Evolutionary conservation across 1,140 invertebrate genomes (phyloP).

Genomic region (Telenomus remus): DNA sequence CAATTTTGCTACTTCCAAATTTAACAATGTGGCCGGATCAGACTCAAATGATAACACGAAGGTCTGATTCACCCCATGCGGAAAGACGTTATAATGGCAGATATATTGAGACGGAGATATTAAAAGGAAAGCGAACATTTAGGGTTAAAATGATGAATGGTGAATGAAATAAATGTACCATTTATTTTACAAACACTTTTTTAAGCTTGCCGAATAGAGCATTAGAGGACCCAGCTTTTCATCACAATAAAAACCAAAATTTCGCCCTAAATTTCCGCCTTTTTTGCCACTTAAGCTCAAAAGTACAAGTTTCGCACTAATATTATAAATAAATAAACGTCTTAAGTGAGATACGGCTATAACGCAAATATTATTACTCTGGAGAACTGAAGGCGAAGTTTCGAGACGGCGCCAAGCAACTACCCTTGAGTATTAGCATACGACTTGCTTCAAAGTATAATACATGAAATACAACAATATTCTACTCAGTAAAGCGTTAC

Average conservation of each 20-base stretch:
- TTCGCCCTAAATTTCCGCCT: background rate
- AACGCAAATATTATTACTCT: constrained; percentile 38
- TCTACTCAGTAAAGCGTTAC: constrained; percentile 1
- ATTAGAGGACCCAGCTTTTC: background rate
- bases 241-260: background rate
- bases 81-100: constrained; percentile 46
- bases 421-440: constrained; percentile 32
- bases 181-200: constrained; percentile 14
- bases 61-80: constrained; percentile 46
- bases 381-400: constrained; percentile 33
- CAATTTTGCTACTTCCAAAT: constrained; percentile 42
- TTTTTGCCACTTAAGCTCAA: background rate
- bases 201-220: constrained; percentile 1
- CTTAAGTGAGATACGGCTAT: constrained; percentile 13
- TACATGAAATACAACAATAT: constrained; percentile 10
- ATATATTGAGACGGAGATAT: constrained; percentile 47
- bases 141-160: constrained; percentile 46
- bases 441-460: constrained; percentile 28
- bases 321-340: constrained; percentile 8
- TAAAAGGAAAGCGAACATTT: constrained; percentile 43
- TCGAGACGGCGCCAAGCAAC: constrained; percentile 15
- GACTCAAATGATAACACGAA: constrained; percentile 35
- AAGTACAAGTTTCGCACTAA: background rate
- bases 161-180: constrained; percentile 14
- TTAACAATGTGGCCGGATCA: constrained; percentile 44